Evolutionary conservation across 2,113 vertebrate species (phyloP).

Genomic region (Brachyhypopomus occidentalis): DNA sequence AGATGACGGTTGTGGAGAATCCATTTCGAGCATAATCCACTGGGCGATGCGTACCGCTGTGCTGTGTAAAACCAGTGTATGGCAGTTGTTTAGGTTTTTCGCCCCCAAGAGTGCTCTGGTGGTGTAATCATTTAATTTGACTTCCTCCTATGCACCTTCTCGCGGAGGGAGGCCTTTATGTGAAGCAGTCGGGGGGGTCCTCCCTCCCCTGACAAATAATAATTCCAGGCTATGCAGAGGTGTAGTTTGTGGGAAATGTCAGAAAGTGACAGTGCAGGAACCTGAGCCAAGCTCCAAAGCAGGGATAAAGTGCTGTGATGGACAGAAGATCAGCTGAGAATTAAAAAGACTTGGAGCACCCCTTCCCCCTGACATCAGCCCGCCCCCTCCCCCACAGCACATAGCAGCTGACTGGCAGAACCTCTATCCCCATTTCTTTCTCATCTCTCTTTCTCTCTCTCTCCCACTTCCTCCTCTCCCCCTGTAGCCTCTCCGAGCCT

Average conservation of each 20-base stretch:
- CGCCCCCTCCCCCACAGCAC: slow-evolving; percentile 53
- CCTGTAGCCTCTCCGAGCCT: slow-evolving; percentile 17
- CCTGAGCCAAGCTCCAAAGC: slow-evolving; percentile 70
- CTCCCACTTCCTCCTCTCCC: background rate
- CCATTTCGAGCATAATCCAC: background rate
- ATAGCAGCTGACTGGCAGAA: slow-evolving; percentile 66
- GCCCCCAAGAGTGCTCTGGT: background rate
- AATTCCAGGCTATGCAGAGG: slow-evolving; percentile 63
- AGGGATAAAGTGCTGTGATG: slow-evolving; percentile 72
- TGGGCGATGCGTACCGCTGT: background rate
- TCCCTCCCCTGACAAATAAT: slow-evolving; percentile 59
- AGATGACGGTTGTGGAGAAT: background rate
- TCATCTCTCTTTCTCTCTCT: background rate
- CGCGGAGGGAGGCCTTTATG: slow-evolving; percentile 1
- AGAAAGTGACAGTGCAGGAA: slow-evolving; percentile 72
- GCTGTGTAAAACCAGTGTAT: background rate
- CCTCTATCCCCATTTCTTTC: slow-evolving; percentile 20
- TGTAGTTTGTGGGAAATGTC: slow-evolving; percentile 68
- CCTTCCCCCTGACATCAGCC: background rate
- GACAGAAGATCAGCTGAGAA: slow-evolving; percentile 77
- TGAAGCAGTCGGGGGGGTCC: background rate
- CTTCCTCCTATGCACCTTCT: background rate
- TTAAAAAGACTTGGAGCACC: slow-evolving; percentile 69
- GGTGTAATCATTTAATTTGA: slow-evolving; percentile 3
- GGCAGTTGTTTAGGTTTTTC: background rate